Percentiles rank a stretch among this genome's conserved stretches.
Evolutionary conservation across 2,888 invertebrate species (phyloP).

Genomic region (Onchidella celtica): DNA sequence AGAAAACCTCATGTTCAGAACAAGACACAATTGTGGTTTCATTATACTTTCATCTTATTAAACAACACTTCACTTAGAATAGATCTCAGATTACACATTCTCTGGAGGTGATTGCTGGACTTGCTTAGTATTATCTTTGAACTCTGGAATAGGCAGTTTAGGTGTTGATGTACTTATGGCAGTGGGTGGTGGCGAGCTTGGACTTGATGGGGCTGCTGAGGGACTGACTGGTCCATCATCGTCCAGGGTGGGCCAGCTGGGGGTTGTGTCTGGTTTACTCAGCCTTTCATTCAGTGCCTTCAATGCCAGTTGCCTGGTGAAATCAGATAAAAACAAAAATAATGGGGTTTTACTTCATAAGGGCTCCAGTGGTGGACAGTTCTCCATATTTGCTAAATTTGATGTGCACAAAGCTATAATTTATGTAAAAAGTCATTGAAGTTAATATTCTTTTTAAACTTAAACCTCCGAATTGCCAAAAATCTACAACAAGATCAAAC

Average conservation of each 20-base stretch:
- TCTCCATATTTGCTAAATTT: too few relatives aligned
- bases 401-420: too few relatives aligned
- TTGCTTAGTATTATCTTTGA: slow-evolving; percentile 32
- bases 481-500: too few relatives aligned
- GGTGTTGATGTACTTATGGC: neutral
- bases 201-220: slow-evolving; percentile 12
- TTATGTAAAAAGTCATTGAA: too few relatives aligned
- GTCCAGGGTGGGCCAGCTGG: slow-evolving; percentile 76
- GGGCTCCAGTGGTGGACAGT: too few relatives aligned
- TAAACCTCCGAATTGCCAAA: too few relatives aligned
- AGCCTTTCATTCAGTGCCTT: slow-evolving; percentile 95
- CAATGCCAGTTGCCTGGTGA: slow-evolving; percentile 92
- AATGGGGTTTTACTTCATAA: too few relatives aligned
- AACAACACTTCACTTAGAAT: too few relatives aligned
- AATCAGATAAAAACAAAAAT: neutral
- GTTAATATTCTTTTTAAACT: too few relatives aligned
- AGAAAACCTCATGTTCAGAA: too few relatives aligned
- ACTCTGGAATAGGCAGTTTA: slow-evolving; percentile 31
- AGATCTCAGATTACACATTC: slow-evolving; percentile 37
- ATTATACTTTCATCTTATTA: too few relatives aligned
- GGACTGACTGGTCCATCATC: slow-evolving; percentile 65
- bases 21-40: too few relatives aligned
- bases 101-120: neutral
- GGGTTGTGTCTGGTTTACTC: slow-evolving; percentile 69
- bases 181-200: neutral